Percentiles rank a stretch among this genome's conserved stretches.
phyloP scores from a whole-genome alignment of 2,113 vertebrate species.

The Pseudopipra pipra region DNA sequence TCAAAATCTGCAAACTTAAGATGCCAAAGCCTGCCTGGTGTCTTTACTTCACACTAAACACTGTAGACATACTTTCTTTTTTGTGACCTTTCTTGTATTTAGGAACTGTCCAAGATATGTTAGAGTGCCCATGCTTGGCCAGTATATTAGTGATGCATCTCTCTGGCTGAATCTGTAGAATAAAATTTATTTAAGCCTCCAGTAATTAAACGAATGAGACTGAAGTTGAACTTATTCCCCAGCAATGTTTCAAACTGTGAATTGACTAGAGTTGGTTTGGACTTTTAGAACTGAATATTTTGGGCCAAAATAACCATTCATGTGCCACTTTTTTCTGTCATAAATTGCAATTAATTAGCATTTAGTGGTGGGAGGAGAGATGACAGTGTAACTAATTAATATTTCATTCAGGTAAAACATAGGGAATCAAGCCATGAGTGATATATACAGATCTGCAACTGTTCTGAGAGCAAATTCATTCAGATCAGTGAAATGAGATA shows the following conservation, averaged over 20 bases:
- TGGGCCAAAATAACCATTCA: not conserved
- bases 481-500: conserved; percentile 53
- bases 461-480: conserved; percentile 26
- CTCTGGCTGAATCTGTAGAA: not conserved
- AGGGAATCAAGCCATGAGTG: conserved; percentile 32
- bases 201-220: not conserved
- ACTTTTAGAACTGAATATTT: conserved; percentile 35
- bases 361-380: not conserved
- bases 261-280: not conserved
- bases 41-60: not conserved
- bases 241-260: not conserved
- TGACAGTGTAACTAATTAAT: conserved; percentile 10
- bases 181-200: not conserved
- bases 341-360: conserved; percentile 18
- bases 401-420: conserved; percentile 25
- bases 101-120: not conserved
- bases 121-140: not conserved
- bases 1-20: not conserved
- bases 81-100: not conserved
- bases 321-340: not conserved
- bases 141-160: not conserved
- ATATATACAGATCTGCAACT: conserved; percentile 13
- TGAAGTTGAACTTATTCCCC: not conserved
- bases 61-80: not conserved
- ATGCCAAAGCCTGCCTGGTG: not conserved